Base-by-base conservation (phyloP, 2,888 invertebrate genomes). In the Clistopyga incitator region DNA sequence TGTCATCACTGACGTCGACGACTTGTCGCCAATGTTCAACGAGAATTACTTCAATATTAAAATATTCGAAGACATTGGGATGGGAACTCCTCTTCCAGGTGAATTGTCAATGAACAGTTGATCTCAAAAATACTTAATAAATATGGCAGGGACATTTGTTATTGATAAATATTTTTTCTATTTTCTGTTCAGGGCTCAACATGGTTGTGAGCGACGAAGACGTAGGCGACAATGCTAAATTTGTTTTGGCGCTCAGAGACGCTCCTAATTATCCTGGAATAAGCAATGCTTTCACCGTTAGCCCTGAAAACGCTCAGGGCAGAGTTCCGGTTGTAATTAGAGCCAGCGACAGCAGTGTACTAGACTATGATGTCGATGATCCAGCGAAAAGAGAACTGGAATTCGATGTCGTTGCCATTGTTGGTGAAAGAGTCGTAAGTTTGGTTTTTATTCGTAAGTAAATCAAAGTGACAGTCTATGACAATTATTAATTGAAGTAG, bases 1-100 rank as follows among this genome's bases (percentile, higher is more conserved):
- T 50, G 96, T 97, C 0, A 95, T 97, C 34, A 96, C 96, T 0
- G 97, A 97, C 88, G 95, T 96, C 0, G 97, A 97, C 87, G 97
- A 97, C 89, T 96, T 97, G 86, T 94, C 95, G 15, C 97, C 97
- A 0, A 93, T 94, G 86, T 97, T 97, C 87, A 97, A 96, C 88
- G 94, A 94, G 85, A 93, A 95, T 2, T 92, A 94, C 1, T 97
- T 96, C 81, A 94, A 95, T 86, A 95, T 97, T 70, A 95, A 95
- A 0, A 95, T 97, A 81, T 96, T 97, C 0, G 97, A 97, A 93
- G 97, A 97, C 87, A 95, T 97, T 29, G 95, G 96, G 88, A 94
- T 94, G 29, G 95, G 95, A 0, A 96, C 96, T 87, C 95, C 96
- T 0, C 92, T 96, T 67, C 96, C 96, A 8, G 92, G 92, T 92